Base-by-base conservation (phyloP, 2,888 invertebrate species). In the Tholera decimalis region DNA sequence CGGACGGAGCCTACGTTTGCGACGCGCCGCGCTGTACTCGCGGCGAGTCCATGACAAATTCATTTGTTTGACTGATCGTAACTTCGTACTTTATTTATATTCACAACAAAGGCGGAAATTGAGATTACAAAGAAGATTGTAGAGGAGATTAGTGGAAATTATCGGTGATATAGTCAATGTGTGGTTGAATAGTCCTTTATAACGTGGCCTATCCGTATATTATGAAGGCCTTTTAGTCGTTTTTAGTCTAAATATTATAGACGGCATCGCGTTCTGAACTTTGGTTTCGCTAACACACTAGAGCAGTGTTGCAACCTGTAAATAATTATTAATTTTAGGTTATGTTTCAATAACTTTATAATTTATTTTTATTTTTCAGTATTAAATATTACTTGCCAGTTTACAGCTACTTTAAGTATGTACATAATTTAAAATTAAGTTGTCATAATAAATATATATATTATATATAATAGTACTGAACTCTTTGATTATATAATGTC, bases 341-440 rank as follows among this genome's bases (percentile, higher is more conserved):
- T 86, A 85, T 77, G 84, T 90, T 88, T 83, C 84, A 74, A 76
- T 73, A 85, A 85, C 85, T 85, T 86, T 76, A 87, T 92, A 87
- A 91, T 92, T 93, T 92, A 91, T 91, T 91, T 91, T 90, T 83
- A 81, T 83, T 68, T 83, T 83, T 83, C 95, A 95, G 95, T 94
- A 94, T 95, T 94, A 93, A 86, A 75, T 89, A 90, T 90, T 89
- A 92, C 94, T 94, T 95, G 95, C 95, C 95, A 93, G 92, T 92
- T 90, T 87, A 85, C 83, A 81, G 68, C 76, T 88, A 83, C 83
- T 83, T 80, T 90, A 89, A 88, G 86, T 84, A 65, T 92, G 92
- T 93, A 92, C 85, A 92, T 93, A 92, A 84, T 80, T 83, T 84
- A 72, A 73, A 78, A 39, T 79, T 74, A 85, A 82, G 83, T 85